Conservation (phyloP, 64 coral and sea anemone species). For the Montipora sp. region DNA sequence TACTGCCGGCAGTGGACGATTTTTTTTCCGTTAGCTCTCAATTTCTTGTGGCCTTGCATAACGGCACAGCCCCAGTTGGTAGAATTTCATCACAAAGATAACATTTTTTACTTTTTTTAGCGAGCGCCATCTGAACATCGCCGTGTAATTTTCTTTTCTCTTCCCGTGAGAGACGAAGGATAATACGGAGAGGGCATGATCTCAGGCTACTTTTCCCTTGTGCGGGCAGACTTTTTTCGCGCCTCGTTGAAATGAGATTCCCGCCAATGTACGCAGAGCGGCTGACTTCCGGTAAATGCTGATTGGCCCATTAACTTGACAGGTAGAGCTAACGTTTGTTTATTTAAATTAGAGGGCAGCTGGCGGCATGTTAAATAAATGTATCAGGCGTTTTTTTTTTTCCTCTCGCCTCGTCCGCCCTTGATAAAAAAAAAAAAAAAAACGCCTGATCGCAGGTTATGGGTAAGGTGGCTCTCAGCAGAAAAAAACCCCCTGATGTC, state of each 20-base stretch:
- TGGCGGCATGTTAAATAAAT: neutral
- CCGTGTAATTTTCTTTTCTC: neutral
- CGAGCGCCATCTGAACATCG: neutral
- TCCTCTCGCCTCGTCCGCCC: neutral
- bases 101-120: neutral
- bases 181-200: neutral
- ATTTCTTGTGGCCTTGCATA: neutral
- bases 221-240: neutral
- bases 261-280: neutral
- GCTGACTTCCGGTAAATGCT: constrained; percentile 1
- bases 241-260: neutral
- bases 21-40: neutral
- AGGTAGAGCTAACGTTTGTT: neutral
- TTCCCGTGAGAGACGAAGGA: neutral
- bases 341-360: neutral
- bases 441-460: neutral
- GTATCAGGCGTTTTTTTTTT: neutral
- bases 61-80: neutral
- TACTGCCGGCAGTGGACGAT: neutral
- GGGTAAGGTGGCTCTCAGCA: too few relatives aligned
- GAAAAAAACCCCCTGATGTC: too few relatives aligned
- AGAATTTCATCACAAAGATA: neutral
- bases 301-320: constrained; percentile 1
- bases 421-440: neutral
- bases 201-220: neutral